Percentiles rank a stretch among this genome's conserved stretches.
These are phyloP conservation scores for Lycodopsis pacificus DNA, from an alignment of 2,797 vertebrate species.

Conservation along the genomic window DNA sequence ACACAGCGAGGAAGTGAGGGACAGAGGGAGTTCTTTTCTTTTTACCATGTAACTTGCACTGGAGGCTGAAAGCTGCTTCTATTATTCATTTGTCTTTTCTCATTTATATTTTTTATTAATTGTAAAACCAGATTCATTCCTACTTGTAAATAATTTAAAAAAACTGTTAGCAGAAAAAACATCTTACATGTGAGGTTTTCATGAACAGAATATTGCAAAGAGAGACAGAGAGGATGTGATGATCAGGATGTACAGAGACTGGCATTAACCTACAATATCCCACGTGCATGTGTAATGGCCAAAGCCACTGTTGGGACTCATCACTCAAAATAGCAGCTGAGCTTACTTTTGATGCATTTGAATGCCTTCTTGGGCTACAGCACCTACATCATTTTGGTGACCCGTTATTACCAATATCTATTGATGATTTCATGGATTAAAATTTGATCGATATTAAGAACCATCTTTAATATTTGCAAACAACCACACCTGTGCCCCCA, in stretches of 20 bases:
- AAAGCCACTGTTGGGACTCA: not conserved
- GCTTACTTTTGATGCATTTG: too few species aligned
- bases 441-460: too few species aligned
- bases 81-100: conserved; percentile 22
- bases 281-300: not conserved
- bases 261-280: not conserved
- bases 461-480: too few species aligned
- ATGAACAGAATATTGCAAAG: not conserved
- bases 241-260: not conserved
- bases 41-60: not conserved
- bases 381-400: too few species aligned
- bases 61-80: conserved; percentile 23
- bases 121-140: not conserved
- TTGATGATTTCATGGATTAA: too few species aligned
- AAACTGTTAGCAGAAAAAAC: too few species aligned
- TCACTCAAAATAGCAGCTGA: too few species aligned
- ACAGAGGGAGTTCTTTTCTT: not conserved
- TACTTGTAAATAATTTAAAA: not conserved
- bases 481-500: too few species aligned
- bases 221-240: not conserved
- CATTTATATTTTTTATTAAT: not conserved
- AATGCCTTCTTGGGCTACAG: too few species aligned
- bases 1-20: conserved; percentile 33
- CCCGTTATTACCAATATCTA: too few species aligned
- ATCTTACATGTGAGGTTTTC: not conserved